phyloP scores from a whole-genome alignment of 2,113 vertebrate genomes.

The Meles meles region DNA sequence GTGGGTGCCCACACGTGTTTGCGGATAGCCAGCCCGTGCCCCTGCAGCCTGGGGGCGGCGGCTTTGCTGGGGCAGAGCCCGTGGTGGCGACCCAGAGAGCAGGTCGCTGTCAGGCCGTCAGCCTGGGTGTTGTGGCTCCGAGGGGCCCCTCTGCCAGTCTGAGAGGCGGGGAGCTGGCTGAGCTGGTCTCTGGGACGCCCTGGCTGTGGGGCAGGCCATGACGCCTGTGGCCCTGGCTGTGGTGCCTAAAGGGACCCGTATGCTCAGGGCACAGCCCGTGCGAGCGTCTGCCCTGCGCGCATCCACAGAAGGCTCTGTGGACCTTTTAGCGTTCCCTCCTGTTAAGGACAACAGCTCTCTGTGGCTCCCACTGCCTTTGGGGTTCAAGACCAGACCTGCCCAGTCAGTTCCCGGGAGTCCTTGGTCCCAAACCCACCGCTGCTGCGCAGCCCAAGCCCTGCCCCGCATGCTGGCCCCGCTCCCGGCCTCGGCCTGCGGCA shows the following conservation, averaged over 20 bases:
- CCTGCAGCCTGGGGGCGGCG: background rate
- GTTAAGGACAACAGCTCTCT: fast-evolving
- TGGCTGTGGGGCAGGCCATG: fast-evolving
- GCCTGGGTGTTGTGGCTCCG: background rate
- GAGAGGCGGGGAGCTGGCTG: fast-evolving
- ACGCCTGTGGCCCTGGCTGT: fast-evolving
- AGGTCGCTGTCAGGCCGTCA: fast-evolving
- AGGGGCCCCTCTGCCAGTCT: background rate
- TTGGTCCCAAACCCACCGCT: background rate
- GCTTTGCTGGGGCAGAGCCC: background rate
- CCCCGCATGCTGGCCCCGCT: background rate
- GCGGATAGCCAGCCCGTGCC: background rate
- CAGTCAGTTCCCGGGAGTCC: background rate
- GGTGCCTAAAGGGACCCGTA: background rate
- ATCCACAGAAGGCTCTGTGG: fast-evolving
- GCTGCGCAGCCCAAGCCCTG: background rate
- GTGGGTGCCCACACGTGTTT: background rate
- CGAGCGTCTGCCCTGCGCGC: background rate
- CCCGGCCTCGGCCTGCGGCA: background rate
- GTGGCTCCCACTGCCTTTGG: background rate
- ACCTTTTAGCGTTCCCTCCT: fast-evolving
- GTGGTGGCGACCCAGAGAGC: background rate
- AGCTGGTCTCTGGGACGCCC: background rate
- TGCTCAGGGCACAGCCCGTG: fast-evolving
- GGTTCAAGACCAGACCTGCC: background rate